These are phyloP conservation scores for Melanostoma scalare DNA, from an alignment of 2,888 invertebrate species.

Conservation along the genomic window DNA sequence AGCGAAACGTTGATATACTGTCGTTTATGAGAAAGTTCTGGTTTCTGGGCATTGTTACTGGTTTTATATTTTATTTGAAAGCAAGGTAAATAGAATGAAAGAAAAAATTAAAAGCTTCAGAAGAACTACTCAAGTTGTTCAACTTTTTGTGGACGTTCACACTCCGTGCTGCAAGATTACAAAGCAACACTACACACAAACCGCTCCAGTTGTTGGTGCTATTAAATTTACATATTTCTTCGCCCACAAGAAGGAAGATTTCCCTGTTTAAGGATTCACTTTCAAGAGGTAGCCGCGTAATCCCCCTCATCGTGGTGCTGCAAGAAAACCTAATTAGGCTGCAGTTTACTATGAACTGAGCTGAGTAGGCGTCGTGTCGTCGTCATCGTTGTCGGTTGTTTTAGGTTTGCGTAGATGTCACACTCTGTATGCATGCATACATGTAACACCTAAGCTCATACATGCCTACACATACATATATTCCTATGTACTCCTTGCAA, in stretches of 20 bases:
- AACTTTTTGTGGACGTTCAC: conserved; percentile 18
- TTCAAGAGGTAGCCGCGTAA: conserved; percentile 43
- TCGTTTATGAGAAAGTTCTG: conserved; percentile 2
- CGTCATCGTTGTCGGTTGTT: conserved; percentile 2
- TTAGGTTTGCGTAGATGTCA: conserved; percentile 19
- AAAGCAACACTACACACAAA: conserved; percentile 6
- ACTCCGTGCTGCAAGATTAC: conserved; percentile 2
- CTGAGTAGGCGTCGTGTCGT: conserved; percentile 11
- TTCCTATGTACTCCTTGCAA: conserved; percentile 31
- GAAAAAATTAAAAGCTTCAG: conserved; percentile 27
- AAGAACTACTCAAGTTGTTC: conserved; percentile 22
- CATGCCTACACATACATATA: neutral
- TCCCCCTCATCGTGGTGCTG: conserved; percentile 32
- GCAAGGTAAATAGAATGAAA: conserved; percentile 8
- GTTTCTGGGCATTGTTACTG: conserved; percentile 17
- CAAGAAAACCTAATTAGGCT: conserved; percentile 64
- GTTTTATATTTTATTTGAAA: neutral
- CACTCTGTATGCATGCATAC: neutral
- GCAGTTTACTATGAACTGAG: conserved; percentile 34
- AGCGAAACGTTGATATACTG: conserved; percentile 28
- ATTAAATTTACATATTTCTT: conserved; percentile 39
- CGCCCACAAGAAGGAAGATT: conserved; percentile 22
- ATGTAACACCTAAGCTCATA: neutral
- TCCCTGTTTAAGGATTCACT: conserved; percentile 45
- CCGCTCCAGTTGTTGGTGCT: conserved; percentile 1